Base-by-base conservation (phyloP, 2,888 invertebrate genomes). In the Scaptomyza caliginosa region DNA sequence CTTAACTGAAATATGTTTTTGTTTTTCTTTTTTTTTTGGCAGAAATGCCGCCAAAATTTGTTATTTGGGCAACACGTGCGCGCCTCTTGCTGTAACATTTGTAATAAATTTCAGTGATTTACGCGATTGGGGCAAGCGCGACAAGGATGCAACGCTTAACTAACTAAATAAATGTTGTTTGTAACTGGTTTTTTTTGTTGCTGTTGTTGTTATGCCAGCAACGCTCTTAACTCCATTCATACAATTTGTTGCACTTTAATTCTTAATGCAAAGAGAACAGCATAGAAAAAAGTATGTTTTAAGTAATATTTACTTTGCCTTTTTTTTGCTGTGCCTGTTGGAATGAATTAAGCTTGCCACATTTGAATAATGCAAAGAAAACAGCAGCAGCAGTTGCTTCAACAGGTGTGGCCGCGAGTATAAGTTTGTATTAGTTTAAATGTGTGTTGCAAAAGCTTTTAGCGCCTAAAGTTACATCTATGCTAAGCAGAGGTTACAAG, bases 51-150 rank as follows among this genome's bases (percentile, higher is more conserved):
- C 64, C 56, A 69, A 73, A 80, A 66, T 73, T 79, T 76, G 58
- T 67, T 74, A 80, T 78, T 58, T 24, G 74, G 70, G 69, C 81
- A 84, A 84, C 84, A 84, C 84, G 84, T 84, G 84, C 65, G 78
- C 81, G 84, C 80, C 74, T 68, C 67, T 80, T 74, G 57, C 72
- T 64, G 59, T 77, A 74, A 73, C 62, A 63, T 75, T 83, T 50
- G 81, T 68, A 73, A 84, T 81, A 81, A 84, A 84, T 81, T 84
- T 62, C 21, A 21, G 73, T 84, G 84, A 81, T 81, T 81, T 81
- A 81, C 84, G 81, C 62, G 72, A 67, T 26, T 45, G 38, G 45
- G 45, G 19, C 36, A 50, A 16, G 56, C 30, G 55, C 30, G 55
- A 49, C 43, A 60, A 17, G 40, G 55, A 45, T 39, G 56, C 57